phyloP scores from a whole-genome alignment of 2,888 invertebrate genomes.

The Leptinotarsa rubiginosa region DNA sequence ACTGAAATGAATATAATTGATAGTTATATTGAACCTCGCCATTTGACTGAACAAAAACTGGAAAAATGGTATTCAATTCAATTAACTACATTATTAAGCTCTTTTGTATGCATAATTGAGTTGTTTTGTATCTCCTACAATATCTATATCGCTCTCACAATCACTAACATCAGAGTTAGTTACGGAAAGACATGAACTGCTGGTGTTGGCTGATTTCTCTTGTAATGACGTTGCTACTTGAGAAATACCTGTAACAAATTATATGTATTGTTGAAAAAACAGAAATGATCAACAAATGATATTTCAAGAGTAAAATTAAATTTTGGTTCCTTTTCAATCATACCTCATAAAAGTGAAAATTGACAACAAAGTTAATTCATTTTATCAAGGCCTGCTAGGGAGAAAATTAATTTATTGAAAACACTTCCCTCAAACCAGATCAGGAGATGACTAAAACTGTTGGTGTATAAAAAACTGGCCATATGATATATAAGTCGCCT shows the following conservation, averaged over 20 bases:
- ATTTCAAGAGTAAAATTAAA: background rate
- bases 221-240: conserved; percentile 32
- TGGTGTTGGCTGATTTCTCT: conserved; percentile 35
- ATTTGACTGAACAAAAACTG: conserved; percentile 13
- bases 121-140: conserved; percentile 69
- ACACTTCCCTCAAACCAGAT: too few species aligned
- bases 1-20: background rate
- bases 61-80: background rate
- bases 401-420: too few species aligned
- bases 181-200: conserved; percentile 45
- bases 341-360: too few species aligned
- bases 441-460: too few species aligned
- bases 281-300: background rate
- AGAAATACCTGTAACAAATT: conserved; percentile 35
- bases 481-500: too few species aligned
- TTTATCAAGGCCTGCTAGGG: too few species aligned
- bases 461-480: too few species aligned
- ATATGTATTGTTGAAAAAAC: background rate
- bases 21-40: background rate
- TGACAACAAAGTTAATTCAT: too few species aligned
- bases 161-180: conserved; percentile 67
- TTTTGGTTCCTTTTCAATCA: too few species aligned
- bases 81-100: conserved; percentile 38
- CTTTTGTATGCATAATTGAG: conserved; percentile 49
- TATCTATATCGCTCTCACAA: conserved; percentile 74